Percentiles rank a stretch among this genome's conserved stretches.
These are phyloP conservation scores for Scleropages formosus DNA, from an alignment of 2,797 vertebrate genomes.

Conservation along the genomic window DNA sequence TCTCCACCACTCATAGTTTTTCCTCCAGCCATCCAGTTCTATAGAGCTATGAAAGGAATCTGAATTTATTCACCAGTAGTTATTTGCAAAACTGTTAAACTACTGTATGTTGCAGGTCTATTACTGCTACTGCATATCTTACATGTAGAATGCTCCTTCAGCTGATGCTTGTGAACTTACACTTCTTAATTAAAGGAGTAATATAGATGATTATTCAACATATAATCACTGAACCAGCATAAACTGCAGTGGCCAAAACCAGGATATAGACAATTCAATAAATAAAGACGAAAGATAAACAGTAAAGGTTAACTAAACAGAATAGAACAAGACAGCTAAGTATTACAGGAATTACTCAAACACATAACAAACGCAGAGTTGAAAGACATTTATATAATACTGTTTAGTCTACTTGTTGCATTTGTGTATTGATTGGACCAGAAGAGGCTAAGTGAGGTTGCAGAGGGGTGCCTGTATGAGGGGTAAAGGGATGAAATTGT, in stretches of 20 bases:
- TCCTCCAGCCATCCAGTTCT: background rate
- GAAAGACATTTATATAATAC: slow-evolving; percentile 60
- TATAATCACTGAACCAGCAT: background rate
- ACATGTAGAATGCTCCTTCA: background rate
- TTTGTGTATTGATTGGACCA: slow-evolving; percentile 33
- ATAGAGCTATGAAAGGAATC: background rate
- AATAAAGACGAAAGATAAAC: background rate
- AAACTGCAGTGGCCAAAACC: slow-evolving; percentile 32
- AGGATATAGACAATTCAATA: slow-evolving; percentile 15
- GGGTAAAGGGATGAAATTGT: slow-evolving; percentile 20
- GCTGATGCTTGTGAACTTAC: background rate
- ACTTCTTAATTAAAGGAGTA: background rate
- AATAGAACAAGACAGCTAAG: slow-evolving; percentile 52
- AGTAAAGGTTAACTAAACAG: slow-evolving; percentile 32
- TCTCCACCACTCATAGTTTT: background rate
- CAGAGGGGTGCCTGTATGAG: slow-evolving; percentile 25
- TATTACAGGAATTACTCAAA: slow-evolving; percentile 65
- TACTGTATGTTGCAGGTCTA: background rate
- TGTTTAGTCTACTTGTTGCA: slow-evolving; percentile 59
- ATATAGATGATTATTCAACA: background rate
- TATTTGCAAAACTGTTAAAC: background rate
- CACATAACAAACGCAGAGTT: slow-evolving; percentile 63
- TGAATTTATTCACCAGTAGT: background rate
- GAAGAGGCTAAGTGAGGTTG: slow-evolving; percentile 4
- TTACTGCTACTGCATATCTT: background rate